Conservation (phyloP, 1,140 invertebrate genomes). For the Euglossa dilemma region DNA sequence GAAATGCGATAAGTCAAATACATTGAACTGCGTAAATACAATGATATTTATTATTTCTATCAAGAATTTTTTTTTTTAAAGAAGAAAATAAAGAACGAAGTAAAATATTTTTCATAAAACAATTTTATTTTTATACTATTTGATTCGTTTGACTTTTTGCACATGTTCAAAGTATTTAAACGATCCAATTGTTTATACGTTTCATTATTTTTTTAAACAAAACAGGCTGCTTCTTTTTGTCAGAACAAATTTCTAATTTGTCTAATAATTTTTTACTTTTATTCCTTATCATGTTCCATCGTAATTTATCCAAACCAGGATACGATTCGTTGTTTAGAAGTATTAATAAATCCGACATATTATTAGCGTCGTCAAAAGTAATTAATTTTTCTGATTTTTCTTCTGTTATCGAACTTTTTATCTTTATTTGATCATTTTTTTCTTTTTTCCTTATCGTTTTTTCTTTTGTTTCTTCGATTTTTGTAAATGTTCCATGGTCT, state of each 20-base stretch:
- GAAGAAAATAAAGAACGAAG: background rate
- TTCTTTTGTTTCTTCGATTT: background rate
- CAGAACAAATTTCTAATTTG: constrained; percentile 53
- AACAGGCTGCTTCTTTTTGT: constrained; percentile 37
- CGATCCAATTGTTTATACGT: constrained; percentile 32
- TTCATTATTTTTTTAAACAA: constrained; percentile 47
- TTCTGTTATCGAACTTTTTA: too few relatives aligned
- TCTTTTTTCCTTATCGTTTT: background rate
- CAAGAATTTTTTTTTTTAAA: too few relatives aligned
- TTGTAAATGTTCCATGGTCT: constrained; percentile 14
- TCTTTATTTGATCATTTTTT: too few relatives aligned
- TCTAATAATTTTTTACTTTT: constrained; percentile 58
- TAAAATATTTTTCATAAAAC: background rate
- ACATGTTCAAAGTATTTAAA: background rate
- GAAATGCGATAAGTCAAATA: background rate
- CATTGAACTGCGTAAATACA: background rate
- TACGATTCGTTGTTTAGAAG: constrained; percentile 64
- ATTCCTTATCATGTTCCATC: constrained; percentile 72
- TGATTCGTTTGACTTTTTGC: background rate
- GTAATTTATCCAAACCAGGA: constrained; percentile 68
- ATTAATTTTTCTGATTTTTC: background rate
- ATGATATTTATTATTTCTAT: background rate
- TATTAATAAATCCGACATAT: constrained; percentile 58
- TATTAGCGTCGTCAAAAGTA: constrained; percentile 48
- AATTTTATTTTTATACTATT: background rate